phyloP scores from a whole-genome alignment of 2,888 invertebrate species.

The Silvanus unidentatus region DNA sequence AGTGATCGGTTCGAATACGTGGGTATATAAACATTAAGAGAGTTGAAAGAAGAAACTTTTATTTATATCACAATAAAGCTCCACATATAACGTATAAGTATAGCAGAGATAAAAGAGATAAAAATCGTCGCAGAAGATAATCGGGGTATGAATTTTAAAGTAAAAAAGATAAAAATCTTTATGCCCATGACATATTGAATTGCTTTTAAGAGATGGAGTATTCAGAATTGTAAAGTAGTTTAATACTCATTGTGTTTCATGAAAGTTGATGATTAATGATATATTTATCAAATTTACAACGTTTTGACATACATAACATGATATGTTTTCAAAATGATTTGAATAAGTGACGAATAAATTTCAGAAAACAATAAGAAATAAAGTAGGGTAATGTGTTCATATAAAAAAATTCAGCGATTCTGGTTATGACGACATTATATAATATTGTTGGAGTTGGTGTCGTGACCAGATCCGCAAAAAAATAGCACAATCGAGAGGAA shows the following conservation, averaged over 20 bases:
- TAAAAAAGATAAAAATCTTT: slow-evolving; percentile 18
- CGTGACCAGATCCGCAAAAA: too few species aligned
- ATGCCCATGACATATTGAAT: slow-evolving; percentile 14
- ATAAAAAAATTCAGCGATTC: too few species aligned
- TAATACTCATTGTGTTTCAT: slow-evolving; percentile 17
- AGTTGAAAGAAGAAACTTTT: too few species aligned
- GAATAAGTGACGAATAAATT: too few species aligned
- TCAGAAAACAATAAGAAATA: too few species aligned
- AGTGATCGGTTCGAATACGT: too few species aligned
- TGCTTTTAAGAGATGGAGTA: slow-evolving; percentile 7
- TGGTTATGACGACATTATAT: too few species aligned
- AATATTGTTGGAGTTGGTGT: too few species aligned
- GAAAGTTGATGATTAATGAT: slow-evolving; percentile 25
- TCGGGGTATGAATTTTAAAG: slow-evolving; percentile 17
- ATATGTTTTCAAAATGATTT: slow-evolving; percentile 9
- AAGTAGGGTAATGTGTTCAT: too few species aligned
- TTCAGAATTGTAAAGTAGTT: slow-evolving; percentile 16
- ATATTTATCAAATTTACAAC: slow-evolving; percentile 27
- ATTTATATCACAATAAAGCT: too few species aligned
- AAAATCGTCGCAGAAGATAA: slow-evolving; percentile 16
- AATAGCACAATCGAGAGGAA: too few species aligned
- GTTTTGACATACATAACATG: slow-evolving; percentile 20
- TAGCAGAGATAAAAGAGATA: slow-evolving; percentile 13
- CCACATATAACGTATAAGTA: not conserved
- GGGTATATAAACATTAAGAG: too few species aligned